phyloP scores from a whole-genome alignment of 1,140 invertebrate genomes.

The Micrasema longulum region DNA sequence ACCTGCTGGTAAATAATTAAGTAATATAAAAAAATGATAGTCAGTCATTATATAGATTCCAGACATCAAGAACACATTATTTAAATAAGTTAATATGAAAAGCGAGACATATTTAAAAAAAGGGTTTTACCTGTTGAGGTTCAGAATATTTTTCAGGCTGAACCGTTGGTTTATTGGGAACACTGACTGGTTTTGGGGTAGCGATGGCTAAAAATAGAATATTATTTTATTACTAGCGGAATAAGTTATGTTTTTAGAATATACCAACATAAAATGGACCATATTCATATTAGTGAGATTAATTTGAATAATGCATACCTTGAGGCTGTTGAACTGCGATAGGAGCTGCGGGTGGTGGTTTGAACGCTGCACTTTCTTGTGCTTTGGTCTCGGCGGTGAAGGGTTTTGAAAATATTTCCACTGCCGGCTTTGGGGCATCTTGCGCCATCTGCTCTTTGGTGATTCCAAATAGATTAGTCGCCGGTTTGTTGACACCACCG shows the following conservation, averaged over 20 bases:
- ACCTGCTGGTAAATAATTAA: too few species aligned
- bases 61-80: too few species aligned
- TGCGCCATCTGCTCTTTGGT: not conserved
- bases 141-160: slow-evolving; percentile 5
- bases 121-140: slow-evolving; percentile 4
- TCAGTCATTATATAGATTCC: too few species aligned
- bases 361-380: not conserved
- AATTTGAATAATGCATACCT: not conserved
- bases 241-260: not conserved
- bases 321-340: too few species aligned
- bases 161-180: not conserved
- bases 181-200: too few species aligned
- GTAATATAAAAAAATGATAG: too few species aligned
- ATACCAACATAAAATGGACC: too few species aligned
- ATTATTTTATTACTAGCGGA: too few species aligned
- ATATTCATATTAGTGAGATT: too few species aligned
- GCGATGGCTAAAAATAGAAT: not conserved
- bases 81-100: too few species aligned
- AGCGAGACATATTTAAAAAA: too few species aligned
- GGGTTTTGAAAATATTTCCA: not conserved
- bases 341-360: not conserved
- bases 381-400: not conserved
- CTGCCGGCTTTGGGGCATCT: not conserved
- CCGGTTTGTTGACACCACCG: slow-evolving; percentile 22
- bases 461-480: slow-evolving; percentile 37